Base-by-base conservation (phyloP, 2,113 vertebrate species). In the Tringa solitaria region DNA sequence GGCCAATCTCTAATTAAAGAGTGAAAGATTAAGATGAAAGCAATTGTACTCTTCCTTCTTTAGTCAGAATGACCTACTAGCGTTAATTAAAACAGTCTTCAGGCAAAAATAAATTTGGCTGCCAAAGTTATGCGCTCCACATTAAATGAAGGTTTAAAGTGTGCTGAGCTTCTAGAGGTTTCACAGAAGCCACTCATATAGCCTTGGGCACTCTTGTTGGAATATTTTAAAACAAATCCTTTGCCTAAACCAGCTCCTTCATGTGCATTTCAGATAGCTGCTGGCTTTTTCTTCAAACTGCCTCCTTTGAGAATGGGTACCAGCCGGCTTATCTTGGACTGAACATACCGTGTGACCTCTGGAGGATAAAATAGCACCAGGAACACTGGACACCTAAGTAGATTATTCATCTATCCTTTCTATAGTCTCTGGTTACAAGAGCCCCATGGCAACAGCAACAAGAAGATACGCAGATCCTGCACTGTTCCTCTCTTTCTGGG, bases 11-110 rank as follows among this genome's bases (percentile, higher is more conserved):
- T 97, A 92, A 95, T 96, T 94, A 95, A 94, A 93, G 94, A 95
- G 84, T 22, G 74, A 95, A 91, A 95, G 93, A 93, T 93, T 90
- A 94, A 95, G 88, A 96, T 92, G 92, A 95, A 96, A 96, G 90
- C 80, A 76, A 90, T 87, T 72, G 57, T 65, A 59, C 39, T 78
- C 88, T 89, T 95, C 81, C 73, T 95, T 91, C 83, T 92, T 91
- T 61, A 96, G 90, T 91, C 54, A 93, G 79, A 92, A 84, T 87
- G 92, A 94, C 88, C 90, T 89, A 68, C 73, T 75, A 61, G 89
- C 0, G 0, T 92, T 96, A 95, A 94, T 95, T 94, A 94, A 96
- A 97, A 82, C 73, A 84, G 65, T 84, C 73, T 87, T 89, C 84
- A 57, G 90, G 95, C 89, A 93, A 95, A 94, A 96, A 84, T 82